phyloP scores from a whole-genome alignment of 2,113 vertebrate genomes.

The Corythornis madagascariensis region DNA sequence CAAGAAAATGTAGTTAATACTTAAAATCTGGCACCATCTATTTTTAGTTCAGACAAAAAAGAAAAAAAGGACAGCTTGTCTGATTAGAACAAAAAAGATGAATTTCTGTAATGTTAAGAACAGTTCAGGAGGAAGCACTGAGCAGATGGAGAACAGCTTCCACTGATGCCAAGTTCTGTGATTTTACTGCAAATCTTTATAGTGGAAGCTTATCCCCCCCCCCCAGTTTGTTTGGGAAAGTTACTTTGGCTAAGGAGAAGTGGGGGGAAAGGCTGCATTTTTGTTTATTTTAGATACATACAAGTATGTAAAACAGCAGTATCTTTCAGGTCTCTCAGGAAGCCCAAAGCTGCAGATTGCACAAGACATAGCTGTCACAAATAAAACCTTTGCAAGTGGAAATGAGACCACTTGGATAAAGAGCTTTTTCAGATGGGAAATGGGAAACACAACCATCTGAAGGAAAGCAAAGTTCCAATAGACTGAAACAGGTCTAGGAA shows the following conservation, averaged over 20 bases:
- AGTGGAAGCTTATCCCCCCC: background rate
- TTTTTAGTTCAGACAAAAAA: constrained; percentile 19
- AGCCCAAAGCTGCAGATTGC: background rate
- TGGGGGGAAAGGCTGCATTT: background rate
- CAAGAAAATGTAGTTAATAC: constrained; percentile 21
- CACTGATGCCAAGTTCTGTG: constrained; percentile 31
- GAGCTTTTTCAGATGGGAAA: background rate
- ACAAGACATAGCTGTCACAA: background rate
- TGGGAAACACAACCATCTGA: background rate
- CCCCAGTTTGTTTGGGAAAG: background rate
- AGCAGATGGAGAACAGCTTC: constrained; percentile 67
- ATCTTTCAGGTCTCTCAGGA: background rate
- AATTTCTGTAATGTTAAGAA: constrained; percentile 50
- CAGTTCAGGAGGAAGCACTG: constrained; percentile 50
- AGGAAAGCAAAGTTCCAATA: background rate
- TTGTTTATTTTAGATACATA: background rate
- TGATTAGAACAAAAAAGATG: constrained; percentile 29
- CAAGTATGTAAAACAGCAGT: background rate
- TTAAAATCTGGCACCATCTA: constrained; percentile 27
- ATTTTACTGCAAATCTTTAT: constrained; percentile 43
- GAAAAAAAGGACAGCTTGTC: constrained; percentile 41
- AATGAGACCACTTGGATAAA: background rate
- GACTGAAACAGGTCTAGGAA: background rate
- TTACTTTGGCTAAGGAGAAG: background rate
- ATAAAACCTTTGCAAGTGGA: background rate